Evolutionary conservation across 2,797 vertebrate genomes (phyloP), one percentile per base, ranked within the genome.

Genomic region (Hafferia zeledoni): DNA sequence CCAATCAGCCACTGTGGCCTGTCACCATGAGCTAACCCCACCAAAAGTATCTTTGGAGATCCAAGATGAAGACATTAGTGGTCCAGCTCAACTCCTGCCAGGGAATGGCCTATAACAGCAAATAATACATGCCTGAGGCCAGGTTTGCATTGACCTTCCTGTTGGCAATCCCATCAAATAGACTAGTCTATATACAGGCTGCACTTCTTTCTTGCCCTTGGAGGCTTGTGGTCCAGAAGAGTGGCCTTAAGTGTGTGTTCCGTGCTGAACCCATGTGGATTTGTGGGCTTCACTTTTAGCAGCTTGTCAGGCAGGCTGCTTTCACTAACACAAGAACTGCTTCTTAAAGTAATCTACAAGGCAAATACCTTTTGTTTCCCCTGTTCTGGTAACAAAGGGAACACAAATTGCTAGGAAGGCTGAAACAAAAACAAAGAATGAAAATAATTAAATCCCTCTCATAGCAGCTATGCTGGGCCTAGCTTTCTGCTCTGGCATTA

Each of bases 391-490:
- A 91, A 90, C 92, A 96, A 95, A 96, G 75, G 86, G 82, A 85
- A 84, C 6, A 7, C 81, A 95, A 94, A 95, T 97, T 96, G 85
- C 80, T 91, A 79, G 75, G 86, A 92, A 95, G 78, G 68, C 74
- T 96, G 82, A 94, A 97, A 95, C 74, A 87, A 83, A 96, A 96
- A 94, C 37, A 78, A 91, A 95, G 94, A 96, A 94, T 91, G 93
- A 92, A 95, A 96, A 93, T 95, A 97, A 97, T 97, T 92, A 97
- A 97, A 89, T 14, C 59, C 43, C n/a, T 90, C 77, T 97, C 80
- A 65, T 61, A 60, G 72, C 41, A 84, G 82, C 83, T 92, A 23
- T 75, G 87, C 94, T 92, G 95, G 75, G 89, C 63, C 81, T 92
- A 83, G 88, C 82, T 93, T 90, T 88, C 76, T 91, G 65, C 89